Percentiles rank a stretch among this genome's conserved stretches.
Evolutionary conservation across 1,140 invertebrate species (phyloP).

Genomic region (Caenorhabditis inopinata): DNA sequence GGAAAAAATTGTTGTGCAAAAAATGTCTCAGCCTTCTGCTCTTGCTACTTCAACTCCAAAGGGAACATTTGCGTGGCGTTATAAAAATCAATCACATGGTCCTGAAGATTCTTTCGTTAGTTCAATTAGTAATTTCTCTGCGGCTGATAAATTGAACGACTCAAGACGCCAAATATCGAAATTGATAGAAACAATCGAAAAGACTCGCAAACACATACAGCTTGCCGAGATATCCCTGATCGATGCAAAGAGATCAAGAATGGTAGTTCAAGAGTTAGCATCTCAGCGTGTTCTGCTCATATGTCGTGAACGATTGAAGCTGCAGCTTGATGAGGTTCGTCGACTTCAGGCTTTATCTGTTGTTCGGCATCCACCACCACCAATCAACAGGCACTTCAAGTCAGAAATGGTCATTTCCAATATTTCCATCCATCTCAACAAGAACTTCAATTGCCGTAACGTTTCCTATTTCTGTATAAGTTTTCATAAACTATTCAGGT

Average conservation of each 20-base stretch:
- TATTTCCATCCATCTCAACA: constrained; percentile 9
- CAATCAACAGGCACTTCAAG: background rate
- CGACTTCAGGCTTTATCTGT: constrained; percentile 14
- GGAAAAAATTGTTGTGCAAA: background rate
- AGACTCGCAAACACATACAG: background rate
- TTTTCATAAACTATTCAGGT: background rate
- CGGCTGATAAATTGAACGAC: constrained; percentile 2
- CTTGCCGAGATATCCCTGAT: background rate
- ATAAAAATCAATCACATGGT: background rate
- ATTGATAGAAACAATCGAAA: background rate
- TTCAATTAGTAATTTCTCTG: constrained; percentile 7
- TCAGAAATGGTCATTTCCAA: constrained; percentile 29
- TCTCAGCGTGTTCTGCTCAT: background rate
- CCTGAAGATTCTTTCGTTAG: background rate
- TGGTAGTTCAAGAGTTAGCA: constrained; percentile 4
- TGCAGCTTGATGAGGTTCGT: constrained; percentile 2
- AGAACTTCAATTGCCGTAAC: constrained; percentile 2
- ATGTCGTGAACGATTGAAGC: background rate
- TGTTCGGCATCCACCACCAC: constrained; percentile 33
- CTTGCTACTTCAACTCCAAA: constrained; percentile 7
- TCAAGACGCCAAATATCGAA: background rate
- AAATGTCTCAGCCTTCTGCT: background rate
- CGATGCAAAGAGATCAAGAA: background rate
- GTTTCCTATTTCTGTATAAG: background rate
- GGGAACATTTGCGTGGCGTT: background rate